A percentile compares a stretch with the other conserved stretches of the same genome.
These are phyloP conservation scores for Latrodectus geometricus DNA, from an alignment of 1,140 invertebrate genomes.

Conservation along the genomic window DNA sequence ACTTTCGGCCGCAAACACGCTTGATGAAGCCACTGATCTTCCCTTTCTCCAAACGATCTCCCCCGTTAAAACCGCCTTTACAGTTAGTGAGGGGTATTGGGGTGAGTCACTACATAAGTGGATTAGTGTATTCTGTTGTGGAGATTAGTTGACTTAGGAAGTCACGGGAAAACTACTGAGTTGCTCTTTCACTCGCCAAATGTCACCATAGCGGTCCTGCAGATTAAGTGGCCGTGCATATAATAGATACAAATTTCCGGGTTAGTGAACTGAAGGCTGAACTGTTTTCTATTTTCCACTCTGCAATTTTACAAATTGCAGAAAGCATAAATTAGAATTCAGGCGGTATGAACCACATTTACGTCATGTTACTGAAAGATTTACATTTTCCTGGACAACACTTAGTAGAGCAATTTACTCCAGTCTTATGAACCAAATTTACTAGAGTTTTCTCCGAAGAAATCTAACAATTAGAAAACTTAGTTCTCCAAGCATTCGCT, in stretches of 20 bases:
- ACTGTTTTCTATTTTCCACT: background rate
- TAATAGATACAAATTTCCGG: background rate
- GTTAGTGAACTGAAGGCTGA: background rate
- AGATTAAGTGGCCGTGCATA: background rate
- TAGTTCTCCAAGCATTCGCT: too few relatives aligned
- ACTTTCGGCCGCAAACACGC: background rate
- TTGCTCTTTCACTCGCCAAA: background rate
- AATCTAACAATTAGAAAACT: too few relatives aligned
- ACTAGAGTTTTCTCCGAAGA: too few relatives aligned
- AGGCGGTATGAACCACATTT: background rate
- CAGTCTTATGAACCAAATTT: too few relatives aligned
- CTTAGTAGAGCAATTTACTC: background rate
- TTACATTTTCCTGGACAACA: background rate
- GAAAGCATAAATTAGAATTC: background rate
- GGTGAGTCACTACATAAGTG: conserved; percentile 48
- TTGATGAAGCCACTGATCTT: background rate
- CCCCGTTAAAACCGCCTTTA: too few relatives aligned
- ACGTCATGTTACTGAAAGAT: background rate
- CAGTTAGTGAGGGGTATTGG: background rate
- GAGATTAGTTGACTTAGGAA: conserved; percentile 49
- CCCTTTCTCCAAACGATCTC: background rate
- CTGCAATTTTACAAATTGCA: background rate
- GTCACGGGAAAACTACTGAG: background rate
- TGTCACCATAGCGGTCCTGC: background rate
- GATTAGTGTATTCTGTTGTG: conserved; percentile 47